Evolutionary conservation across 2,113 vertebrate genomes (phyloP), one percentile per base, ranked within the genome.

Genomic region (Microtus oregoni): DNA sequence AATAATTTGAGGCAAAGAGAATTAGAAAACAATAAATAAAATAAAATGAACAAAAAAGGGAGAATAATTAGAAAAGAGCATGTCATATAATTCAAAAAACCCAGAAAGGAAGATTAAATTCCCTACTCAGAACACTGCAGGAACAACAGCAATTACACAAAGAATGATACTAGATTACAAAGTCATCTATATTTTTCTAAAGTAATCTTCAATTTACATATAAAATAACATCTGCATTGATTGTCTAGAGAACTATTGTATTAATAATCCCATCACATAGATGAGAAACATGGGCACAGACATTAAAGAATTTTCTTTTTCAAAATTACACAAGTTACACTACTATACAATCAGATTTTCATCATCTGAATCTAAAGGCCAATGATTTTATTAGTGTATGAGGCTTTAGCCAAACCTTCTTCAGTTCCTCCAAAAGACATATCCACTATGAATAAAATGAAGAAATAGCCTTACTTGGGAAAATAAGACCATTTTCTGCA

Each of bases 51-150:
- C 55, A 58, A 58, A 58, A 58, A 58, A 58, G 19, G 55, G 83
- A 0, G 79, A 95, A 75, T 82, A 92, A 90, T 67, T 63, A 97
- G 58, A 96, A 96, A 91, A 88, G 1, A 58, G 26, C 2, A 32
- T 47, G 3, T 61, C 85, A 89, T 75, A 26, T 50, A 86, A 88
- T 14, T 93, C 63, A 89, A 73, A 72, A 95, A 90, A 90, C 35
- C 24, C 58, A 92, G 65, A 72, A 92, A 90, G 19, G 44, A 14
- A 85, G 47, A 70, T 72, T 44, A 93, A 93, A 90, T 79, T 83
- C 35, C 82, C 0, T 92, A 28, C 3, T n/a, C 72, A 81, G 26
- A 7, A 94, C 22, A 81, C 55, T 52, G 50, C 44, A 97, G 65
- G 75, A 86, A 13, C 72, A 95, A 88, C 4, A 90, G 24, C 1